These are phyloP conservation scores for Vidua chalybeata DNA, from an alignment of 2,113 vertebrate genomes.

Conservation along the genomic window DNA sequence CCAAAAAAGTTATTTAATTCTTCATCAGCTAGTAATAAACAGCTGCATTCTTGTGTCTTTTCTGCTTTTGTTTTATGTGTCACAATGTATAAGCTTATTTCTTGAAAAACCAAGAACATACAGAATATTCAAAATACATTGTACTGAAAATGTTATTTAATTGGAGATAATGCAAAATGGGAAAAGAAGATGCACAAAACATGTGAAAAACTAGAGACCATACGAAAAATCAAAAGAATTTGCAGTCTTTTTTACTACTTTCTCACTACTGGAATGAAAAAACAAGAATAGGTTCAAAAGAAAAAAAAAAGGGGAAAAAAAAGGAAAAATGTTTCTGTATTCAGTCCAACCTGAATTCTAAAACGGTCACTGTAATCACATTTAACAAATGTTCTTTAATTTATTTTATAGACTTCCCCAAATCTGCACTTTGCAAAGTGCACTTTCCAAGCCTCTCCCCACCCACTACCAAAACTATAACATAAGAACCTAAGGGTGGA, in stretches of 20 bases:
- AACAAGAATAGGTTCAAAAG: not conserved
- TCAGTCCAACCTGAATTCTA: not conserved
- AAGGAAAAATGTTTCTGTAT: not conserved
- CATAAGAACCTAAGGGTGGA: not conserved
- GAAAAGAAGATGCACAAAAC: not conserved
- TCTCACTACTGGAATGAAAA: not conserved
- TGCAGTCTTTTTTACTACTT: not conserved
- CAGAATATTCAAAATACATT: slow-evolving; percentile 52
- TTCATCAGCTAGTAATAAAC: slow-evolving; percentile 63
- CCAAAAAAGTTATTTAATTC: slow-evolving; percentile 66
- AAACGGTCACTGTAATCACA: not conserved
- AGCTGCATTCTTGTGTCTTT: slow-evolving; percentile 41
- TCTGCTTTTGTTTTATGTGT: slow-evolving; percentile 47
- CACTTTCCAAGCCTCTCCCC: not conserved
- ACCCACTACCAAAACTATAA: not conserved
- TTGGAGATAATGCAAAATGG: slow-evolving; percentile 11
- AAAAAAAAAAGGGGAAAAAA: not conserved
- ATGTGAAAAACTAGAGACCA: not conserved
- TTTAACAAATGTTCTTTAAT: not conserved
- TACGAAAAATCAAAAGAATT: not conserved
- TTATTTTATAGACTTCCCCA: not conserved
- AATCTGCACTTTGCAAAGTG: not conserved
- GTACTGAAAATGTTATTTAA: slow-evolving; percentile 51
- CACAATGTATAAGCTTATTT: slow-evolving; percentile 54
- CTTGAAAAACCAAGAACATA: slow-evolving; percentile 48